phyloP scores from a whole-genome alignment of 2,113 vertebrate genomes.

The Natator depressus region DNA sequence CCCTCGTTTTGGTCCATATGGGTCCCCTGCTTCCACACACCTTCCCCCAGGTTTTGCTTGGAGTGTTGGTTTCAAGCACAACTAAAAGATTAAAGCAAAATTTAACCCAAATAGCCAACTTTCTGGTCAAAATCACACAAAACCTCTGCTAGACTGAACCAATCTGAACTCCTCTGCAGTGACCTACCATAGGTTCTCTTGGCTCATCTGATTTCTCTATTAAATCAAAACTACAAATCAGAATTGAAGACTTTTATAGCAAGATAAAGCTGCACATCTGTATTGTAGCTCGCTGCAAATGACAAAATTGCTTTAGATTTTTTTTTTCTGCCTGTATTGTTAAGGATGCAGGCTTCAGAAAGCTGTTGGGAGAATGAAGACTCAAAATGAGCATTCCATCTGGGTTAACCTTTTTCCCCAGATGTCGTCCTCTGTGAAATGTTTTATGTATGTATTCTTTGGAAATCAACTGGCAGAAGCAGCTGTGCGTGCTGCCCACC shows the following conservation, averaged over 20 bases:
- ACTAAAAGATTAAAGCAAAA: neutral
- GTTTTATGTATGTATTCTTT: slow-evolving; percentile 72
- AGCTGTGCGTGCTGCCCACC: slow-evolving; percentile 75
- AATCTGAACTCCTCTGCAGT: neutral
- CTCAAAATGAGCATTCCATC: slow-evolving; percentile 62
- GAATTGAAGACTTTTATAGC: neutral
- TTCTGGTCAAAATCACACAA: neutral
- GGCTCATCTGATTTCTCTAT: neutral
- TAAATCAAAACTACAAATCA: neutral
- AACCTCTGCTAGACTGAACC: neutral
- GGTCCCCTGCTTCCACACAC: neutral
- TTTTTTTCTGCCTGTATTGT: slow-evolving; percentile 32
- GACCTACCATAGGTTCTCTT: neutral
- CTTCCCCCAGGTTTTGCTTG: neutral
- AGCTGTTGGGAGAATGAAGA: slow-evolving; percentile 49
- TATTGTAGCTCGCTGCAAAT: neutral
- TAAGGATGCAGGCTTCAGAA: slow-evolving; percentile 47
- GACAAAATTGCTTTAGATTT: slow-evolving; percentile 17
- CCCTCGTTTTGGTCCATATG: neutral
- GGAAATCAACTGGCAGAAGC: slow-evolving; percentile 72
- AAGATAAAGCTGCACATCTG: neutral
- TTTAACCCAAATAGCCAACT: neutral
- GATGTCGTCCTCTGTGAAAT: slow-evolving; percentile 58
- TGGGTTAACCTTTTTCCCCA: slow-evolving; percentile 57
- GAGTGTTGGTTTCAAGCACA: neutral